Conservation (phyloP, 2,888 invertebrate genomes). For the Spicauda simplicius region DNA sequence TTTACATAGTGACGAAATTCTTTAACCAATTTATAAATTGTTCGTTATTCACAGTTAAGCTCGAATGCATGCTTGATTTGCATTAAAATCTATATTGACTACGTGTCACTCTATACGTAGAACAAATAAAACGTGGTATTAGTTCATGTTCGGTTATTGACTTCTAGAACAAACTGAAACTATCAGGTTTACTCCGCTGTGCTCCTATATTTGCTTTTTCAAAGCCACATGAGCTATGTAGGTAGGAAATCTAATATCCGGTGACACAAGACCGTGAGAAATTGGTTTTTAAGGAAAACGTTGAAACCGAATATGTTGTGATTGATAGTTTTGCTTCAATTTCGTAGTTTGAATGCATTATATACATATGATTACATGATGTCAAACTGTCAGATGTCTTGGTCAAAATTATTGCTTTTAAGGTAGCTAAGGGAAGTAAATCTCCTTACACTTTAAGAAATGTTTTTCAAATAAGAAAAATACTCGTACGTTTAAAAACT, state of each 20-base stretch:
- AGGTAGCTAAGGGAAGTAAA: too few relatives aligned
- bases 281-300: conserved; percentile 5
- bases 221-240: neutral
- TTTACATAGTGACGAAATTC: neutral
- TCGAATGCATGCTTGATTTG: neutral
- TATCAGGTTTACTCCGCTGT: neutral
- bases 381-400: too few relatives aligned
- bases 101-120: neutral
- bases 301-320: neutral
- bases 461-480: too few relatives aligned
- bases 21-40: neutral
- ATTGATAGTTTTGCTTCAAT: conserved; percentile 8
- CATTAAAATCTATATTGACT: conserved; percentile 2
- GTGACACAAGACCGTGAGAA: neutral
- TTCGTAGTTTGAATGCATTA: neutral
- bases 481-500: too few relatives aligned
- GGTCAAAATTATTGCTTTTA: too few relatives aligned
- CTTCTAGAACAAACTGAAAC: neutral
- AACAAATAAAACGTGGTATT: neutral
- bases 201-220: neutral
- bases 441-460: too few relatives aligned
- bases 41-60: neutral
- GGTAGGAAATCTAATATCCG: conserved; percentile 29
- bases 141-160: conserved; percentile 1
- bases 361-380: too few relatives aligned